Evolutionary conservation across 2,888 invertebrate genomes (phyloP).

Genomic region (Oxycera nigricornis): DNA sequence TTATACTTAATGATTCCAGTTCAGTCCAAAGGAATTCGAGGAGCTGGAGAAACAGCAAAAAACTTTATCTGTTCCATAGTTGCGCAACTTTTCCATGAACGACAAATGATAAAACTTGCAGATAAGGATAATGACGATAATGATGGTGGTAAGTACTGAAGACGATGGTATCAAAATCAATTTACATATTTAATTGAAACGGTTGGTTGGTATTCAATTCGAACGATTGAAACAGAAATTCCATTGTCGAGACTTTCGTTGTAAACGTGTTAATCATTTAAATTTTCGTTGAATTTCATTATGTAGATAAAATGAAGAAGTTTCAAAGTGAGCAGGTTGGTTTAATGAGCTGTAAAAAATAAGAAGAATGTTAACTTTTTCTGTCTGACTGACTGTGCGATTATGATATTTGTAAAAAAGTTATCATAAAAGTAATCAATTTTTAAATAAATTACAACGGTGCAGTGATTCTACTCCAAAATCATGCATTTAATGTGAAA

Average conservation of each 20-base stretch:
- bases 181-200: background rate
- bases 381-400: too few species aligned
- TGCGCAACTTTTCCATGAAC: background rate
- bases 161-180: background rate
- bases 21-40: background rate
- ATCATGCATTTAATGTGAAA: too few species aligned
- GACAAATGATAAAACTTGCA: background rate
- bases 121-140: background rate
- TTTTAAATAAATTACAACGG: too few species aligned
- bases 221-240: background rate
- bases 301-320: too few species aligned
- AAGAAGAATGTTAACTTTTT: too few species aligned
- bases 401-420: too few species aligned
- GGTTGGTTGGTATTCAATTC: background rate
- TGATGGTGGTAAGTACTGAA: background rate
- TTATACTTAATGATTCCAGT: background rate
- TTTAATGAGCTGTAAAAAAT: too few species aligned
- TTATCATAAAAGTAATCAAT: too few species aligned
- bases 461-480: too few species aligned
- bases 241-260: background rate
- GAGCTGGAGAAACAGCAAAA: background rate
- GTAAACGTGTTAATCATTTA: background rate
- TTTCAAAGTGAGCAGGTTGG: too few species aligned
- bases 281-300: background rate
- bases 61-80: background rate